Percentiles rank a stretch among this genome's conserved stretches.
Conservation (phyloP, 2,797 vertebrate genomes). For the Heterohyrax brucei region DNA sequence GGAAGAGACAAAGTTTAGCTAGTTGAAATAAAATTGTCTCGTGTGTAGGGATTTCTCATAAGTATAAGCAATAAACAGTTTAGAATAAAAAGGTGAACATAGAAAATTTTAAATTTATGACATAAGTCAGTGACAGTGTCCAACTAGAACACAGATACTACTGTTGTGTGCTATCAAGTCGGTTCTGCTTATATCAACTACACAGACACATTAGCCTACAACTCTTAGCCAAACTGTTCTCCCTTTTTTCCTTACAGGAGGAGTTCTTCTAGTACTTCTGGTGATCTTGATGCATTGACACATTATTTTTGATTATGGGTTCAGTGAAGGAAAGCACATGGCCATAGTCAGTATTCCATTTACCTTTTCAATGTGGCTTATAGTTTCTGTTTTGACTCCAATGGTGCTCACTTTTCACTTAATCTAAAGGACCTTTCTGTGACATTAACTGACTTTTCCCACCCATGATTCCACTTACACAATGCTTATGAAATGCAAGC, state of each 20-base stretch:
- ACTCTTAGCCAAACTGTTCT: conserved; percentile 15
- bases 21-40: neutral
- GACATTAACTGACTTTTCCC: neutral
- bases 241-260: neutral
- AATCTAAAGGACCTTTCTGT: neutral
- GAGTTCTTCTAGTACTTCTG: neutral
- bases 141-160: neutral
- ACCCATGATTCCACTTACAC: neutral
- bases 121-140: neutral
- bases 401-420: neutral
- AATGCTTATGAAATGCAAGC: neutral
- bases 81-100: conserved; percentile 34
- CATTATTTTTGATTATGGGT: neutral
- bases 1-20: neutral
- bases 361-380: neutral
- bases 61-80: neutral
- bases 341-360: neutral
- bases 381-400: neutral
- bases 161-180: neutral
- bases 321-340: neutral
- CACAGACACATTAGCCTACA: neutral
- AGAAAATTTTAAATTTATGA: conserved; percentile 2
- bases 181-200: neutral
- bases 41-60: neutral
- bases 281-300: neutral